These are phyloP conservation scores for Zoanthus sansibaricus DNA, from an alignment of 92 coral and sea anemone species.

Conservation along the genomic window DNA sequence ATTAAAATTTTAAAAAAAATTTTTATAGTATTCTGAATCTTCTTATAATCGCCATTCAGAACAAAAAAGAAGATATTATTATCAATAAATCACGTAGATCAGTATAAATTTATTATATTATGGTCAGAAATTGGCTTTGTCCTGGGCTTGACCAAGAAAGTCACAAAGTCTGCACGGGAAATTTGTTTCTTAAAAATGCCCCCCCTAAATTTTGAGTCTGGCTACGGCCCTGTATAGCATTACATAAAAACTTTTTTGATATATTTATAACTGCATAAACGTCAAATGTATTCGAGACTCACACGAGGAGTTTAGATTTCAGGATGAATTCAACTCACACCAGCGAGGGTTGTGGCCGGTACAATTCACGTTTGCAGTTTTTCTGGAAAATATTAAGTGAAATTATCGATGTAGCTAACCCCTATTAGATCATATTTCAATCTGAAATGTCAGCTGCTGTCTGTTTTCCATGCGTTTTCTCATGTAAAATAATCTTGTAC, in stretches of 20 bases:
- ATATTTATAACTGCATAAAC: neutral
- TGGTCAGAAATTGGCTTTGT: conserved; percentile 28
- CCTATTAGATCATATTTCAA: neutral
- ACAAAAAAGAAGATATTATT: neutral
- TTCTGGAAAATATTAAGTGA: no score
- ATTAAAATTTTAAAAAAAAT: neutral
- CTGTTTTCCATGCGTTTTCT: neutral
- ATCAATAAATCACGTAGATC: conserved; percentile 23
- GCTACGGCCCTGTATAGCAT: no score
- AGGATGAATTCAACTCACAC: neutral
- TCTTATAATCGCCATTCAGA: conserved; percentile 30
- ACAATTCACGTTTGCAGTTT: no score
- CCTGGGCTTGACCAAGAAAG: conserved; percentile 31
- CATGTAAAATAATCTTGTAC: neutral
- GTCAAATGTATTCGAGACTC: neutral
- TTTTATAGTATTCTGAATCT: conserved; percentile 17
- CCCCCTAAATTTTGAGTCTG: no score
- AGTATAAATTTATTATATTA: conserved; percentile 16
- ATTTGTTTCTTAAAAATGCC: neutral
- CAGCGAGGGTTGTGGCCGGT: neutral
- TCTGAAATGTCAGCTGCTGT: neutral
- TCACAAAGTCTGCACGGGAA: conserved; percentile 11
- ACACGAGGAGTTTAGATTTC: no score
- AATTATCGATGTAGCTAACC: neutral
- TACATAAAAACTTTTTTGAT: no score